A percentile compares a stretch with the other conserved stretches of the same genome.
These are phyloP conservation scores for Platichthys stellatus DNA, from an alignment of 2,113 vertebrate species.

Conservation along the genomic window DNA sequence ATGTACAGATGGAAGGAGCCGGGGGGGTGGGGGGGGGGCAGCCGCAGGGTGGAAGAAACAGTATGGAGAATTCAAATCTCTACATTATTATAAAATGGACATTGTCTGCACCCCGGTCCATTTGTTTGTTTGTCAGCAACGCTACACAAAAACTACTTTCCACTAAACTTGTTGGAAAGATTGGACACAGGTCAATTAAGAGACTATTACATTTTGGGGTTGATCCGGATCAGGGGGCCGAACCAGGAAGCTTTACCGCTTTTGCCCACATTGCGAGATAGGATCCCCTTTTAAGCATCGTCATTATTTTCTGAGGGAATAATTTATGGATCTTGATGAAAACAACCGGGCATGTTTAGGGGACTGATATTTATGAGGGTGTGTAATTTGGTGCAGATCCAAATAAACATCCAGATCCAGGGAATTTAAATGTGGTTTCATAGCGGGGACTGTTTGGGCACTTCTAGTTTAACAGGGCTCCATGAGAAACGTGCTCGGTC, in stretches of 20 bases:
- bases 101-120: not conserved
- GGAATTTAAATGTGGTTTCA: not conserved
- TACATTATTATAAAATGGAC: slow-evolving; percentile 9
- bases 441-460: not conserved
- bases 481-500: slow-evolving; percentile 29
- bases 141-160: not conserved
- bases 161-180: too few relatives aligned
- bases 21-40: not conserved
- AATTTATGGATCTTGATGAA: too few relatives aligned
- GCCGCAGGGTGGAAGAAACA: slow-evolving; percentile 1
- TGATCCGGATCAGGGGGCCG: not conserved
- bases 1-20: slow-evolving; percentile 50
- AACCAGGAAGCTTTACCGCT: not conserved
- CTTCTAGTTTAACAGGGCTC: slow-evolving; percentile 11
- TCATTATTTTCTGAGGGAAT: too few relatives aligned
- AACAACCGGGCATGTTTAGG: too few relatives aligned
- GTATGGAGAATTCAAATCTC: not conserved
- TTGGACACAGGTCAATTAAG: too few relatives aligned
- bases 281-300: too few relatives aligned
- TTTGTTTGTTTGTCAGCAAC: not conserved
- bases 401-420: not conserved
- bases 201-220: not conserved
- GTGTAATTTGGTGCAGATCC: too few relatives aligned
- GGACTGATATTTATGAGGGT: too few relatives aligned
- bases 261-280: not conserved